Evolutionary conservation across 2,888 invertebrate genomes (phyloP).

Genomic region (Macropis europaea): DNA sequence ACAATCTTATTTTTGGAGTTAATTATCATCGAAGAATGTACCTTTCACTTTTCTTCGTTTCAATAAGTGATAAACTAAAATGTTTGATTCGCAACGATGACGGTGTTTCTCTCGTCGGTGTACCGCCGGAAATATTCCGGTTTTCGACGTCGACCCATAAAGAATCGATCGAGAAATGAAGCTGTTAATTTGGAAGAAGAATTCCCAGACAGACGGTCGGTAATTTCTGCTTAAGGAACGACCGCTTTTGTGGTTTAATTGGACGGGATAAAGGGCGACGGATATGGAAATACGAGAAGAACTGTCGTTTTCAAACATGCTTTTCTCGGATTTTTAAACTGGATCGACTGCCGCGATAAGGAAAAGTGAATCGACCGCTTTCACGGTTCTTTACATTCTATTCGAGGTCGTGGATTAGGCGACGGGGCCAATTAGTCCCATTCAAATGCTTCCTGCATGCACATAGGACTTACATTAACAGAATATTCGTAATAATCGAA

Average conservation of each 20-base stretch:
- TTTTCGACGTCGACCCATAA: constrained; percentile 2
- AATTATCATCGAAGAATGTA: too few relatives aligned
- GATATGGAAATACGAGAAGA: constrained; percentile 26
- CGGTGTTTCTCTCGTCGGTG: not conserved
- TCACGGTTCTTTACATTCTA: constrained; percentile 49
- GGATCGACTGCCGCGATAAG: constrained; percentile 49
- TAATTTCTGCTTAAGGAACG: constrained; percentile 20
- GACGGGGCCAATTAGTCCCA: constrained; percentile 24
- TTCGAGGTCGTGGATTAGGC: constrained; percentile 17
- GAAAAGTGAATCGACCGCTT: constrained; percentile 60
- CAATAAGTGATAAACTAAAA: too few relatives aligned
- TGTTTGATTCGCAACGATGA: too few relatives aligned
- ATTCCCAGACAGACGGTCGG: not conserved
- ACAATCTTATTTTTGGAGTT: too few relatives aligned
- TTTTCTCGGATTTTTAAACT: constrained; percentile 26
- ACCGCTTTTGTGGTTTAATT: constrained; percentile 33
- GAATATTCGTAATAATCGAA: not conserved
- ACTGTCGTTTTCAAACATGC: constrained; percentile 39
- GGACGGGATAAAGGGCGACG: constrained; percentile 21
- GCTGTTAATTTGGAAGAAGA: not conserved
- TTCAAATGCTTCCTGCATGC: not conserved
- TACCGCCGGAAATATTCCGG: not conserved
- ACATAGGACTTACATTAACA: constrained; percentile 13
- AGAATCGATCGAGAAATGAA: constrained; percentile 6
- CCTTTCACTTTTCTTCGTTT: too few relatives aligned